Conservation (phyloP, 2,797 vertebrate genomes). For the Rhinogobio ventralis region DNA sequence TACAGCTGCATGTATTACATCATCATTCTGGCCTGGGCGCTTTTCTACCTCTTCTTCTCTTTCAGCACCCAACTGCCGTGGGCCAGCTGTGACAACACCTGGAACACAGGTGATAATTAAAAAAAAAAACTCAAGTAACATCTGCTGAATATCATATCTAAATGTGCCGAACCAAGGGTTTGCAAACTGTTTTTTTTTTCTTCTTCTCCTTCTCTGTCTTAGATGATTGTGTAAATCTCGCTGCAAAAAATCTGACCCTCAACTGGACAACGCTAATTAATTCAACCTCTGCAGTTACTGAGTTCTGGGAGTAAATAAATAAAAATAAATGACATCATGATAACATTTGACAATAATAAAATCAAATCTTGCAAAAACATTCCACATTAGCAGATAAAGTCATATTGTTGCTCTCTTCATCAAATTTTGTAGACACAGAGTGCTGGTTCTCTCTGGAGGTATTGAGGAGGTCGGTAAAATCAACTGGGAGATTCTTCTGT, state of each 20-base stretch:
- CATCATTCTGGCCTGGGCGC: constrained; percentile 77
- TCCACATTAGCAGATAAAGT: neutral
- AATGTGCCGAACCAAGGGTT: neutral
- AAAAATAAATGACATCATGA: neutral
- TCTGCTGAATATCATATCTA: neutral
- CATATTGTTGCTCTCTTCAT: neutral
- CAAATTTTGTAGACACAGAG: constrained; percentile 65
- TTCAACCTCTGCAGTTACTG: constrained; percentile 71
- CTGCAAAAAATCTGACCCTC: constrained; percentile 61
- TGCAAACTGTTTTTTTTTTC: neutral
- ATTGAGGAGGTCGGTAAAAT: constrained; percentile 76
- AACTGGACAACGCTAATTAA: constrained; percentile 60
- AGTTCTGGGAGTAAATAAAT: constrained; percentile 80
- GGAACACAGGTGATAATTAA: constrained; percentile 71
- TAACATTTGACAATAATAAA: neutral
- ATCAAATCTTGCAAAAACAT: neutral
- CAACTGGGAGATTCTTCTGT: constrained; percentile 75
- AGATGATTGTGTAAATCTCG: constrained; percentile 73
- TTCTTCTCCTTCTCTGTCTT: neutral
- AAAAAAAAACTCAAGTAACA: neutral
- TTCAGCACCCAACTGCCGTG: constrained; percentile 77
- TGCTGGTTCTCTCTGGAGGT: constrained; percentile 74
- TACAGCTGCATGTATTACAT: constrained; percentile 76
- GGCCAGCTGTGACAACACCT: constrained; percentile 74
- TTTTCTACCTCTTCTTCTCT: constrained; percentile 78